Conservation (phyloP, 1,140 invertebrate genomes). For the Oryctes rhinoceros region DNA sequence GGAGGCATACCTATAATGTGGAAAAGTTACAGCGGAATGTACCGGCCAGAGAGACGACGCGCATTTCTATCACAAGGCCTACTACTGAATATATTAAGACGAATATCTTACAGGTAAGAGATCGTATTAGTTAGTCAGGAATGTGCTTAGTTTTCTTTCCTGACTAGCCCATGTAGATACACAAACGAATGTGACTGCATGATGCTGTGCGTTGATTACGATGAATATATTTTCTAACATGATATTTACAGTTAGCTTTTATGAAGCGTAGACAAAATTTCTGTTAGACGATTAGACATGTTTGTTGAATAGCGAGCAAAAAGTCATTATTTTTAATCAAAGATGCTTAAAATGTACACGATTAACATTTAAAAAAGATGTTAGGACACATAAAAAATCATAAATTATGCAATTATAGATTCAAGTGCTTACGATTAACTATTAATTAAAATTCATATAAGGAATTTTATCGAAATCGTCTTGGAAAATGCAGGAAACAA, state of each 20-base stretch:
- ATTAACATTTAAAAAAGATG: too few species aligned
- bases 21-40: slow-evolving; percentile 75
- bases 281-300: too few species aligned
- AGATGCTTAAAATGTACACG: too few species aligned
- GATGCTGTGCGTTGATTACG: neutral
- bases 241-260: neutral
- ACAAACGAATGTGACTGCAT: neutral
- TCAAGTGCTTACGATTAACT: too few species aligned
- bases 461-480: too few species aligned
- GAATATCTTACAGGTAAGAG: slow-evolving; percentile 13
- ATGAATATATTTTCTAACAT: neutral
- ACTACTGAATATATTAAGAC: slow-evolving; percentile 46
- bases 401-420: too few species aligned
- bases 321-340: too few species aligned
- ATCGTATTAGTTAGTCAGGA: slow-evolving; percentile 18
- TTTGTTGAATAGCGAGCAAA: too few species aligned
- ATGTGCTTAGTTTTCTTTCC: neutral
- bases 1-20: slow-evolving; percentile 79
- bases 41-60: slow-evolving; percentile 63
- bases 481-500: too few species aligned
- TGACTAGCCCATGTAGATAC: neutral
- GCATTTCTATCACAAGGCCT: slow-evolving; percentile 58
- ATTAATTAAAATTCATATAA: too few species aligned
- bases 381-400: too few species aligned
- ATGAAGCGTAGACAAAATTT: neutral